Evolutionary conservation across 2,888 invertebrate species (phyloP).

Genomic region (Odontothrips loti): DNA sequence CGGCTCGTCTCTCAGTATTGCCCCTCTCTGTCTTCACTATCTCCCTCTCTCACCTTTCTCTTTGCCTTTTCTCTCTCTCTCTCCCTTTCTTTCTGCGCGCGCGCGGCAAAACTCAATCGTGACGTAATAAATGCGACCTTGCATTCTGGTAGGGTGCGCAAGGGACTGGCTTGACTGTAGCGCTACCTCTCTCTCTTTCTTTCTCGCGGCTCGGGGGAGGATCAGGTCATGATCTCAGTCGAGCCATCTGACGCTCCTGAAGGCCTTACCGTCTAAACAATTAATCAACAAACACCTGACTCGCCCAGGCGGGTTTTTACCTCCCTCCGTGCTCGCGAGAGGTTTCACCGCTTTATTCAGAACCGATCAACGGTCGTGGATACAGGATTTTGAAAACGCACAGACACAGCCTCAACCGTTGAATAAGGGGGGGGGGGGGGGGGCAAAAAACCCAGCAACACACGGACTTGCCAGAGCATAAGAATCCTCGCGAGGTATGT

Average conservation of each 20-base stretch:
- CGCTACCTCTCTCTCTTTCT: background rate
- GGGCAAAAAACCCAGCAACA: background rate
- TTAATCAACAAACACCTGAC: constrained; percentile 14
- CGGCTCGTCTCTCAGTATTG: background rate
- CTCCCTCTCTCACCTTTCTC: background rate
- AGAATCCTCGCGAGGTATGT: no score
- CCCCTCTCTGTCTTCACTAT: background rate
- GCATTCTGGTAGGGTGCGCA: constrained; percentile 2
- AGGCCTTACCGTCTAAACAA: constrained; percentile 4
- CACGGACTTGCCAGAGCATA: background rate
- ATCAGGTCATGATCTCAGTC: background rate
- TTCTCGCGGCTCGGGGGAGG: background rate
- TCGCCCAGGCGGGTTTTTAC: background rate
- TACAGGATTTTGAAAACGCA: background rate
- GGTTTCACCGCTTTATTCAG: background rate
- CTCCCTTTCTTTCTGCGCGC: background rate
- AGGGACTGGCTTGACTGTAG: background rate
- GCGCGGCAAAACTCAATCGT: background rate
- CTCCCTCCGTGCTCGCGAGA: no score
- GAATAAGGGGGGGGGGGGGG: background rate
- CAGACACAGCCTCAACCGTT: no score
- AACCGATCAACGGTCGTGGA: background rate
- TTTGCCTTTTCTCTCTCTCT: background rate
- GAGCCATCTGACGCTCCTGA: constrained; percentile 1
- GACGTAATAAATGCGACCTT: background rate